phyloP scores from a whole-genome alignment of 1,140 invertebrate genomes.

The Drosophila melanogaster region DNA sequence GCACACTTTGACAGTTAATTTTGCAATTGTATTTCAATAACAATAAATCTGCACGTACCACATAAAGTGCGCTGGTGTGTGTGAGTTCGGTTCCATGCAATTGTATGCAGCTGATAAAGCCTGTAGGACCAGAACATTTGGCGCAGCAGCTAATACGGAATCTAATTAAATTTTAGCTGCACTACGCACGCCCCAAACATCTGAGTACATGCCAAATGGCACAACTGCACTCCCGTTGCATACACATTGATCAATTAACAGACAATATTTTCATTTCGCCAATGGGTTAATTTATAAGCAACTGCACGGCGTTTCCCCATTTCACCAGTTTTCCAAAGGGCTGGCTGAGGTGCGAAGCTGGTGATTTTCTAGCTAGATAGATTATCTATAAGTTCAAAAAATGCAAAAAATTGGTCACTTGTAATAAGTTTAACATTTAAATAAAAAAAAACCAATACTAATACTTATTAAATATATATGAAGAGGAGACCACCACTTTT shows the following conservation, averaged over 20 bases:
- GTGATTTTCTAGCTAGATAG: slow-evolving; percentile 2
- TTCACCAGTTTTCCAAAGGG: slow-evolving; percentile 12
- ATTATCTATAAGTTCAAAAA: no score
- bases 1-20: slow-evolving; percentile 84
- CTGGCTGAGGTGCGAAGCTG: not conserved
- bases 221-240: slow-evolving; percentile 65
- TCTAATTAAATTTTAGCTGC: slow-evolving; percentile 81
- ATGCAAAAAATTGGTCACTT: no score
- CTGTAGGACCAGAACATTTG: slow-evolving; percentile 54
- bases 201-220: slow-evolving; percentile 24
- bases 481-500: no score
- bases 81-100: slow-evolving; percentile 8
- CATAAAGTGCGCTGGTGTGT: slow-evolving; percentile 60
- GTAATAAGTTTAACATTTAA: no score
- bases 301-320: slow-evolving; percentile 57
- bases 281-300: slow-evolving; percentile 84
- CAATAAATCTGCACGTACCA: slow-evolving; percentile 78
- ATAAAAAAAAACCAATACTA: not conserved
- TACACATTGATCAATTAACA: slow-evolving; percentile 84
- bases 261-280: slow-evolving; percentile 82
- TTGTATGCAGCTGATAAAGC: slow-evolving; percentile 26
- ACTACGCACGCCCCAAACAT: slow-evolving; percentile 31
- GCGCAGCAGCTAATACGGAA: slow-evolving; percentile 66
- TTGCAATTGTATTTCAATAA: slow-evolving; percentile 85
- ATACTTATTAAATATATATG: no score